Percentiles rank a stretch among this genome's conserved stretches.
phyloP scores from a whole-genome alignment of 2,113 vertebrate species.

The Amazona guildingii region DNA sequence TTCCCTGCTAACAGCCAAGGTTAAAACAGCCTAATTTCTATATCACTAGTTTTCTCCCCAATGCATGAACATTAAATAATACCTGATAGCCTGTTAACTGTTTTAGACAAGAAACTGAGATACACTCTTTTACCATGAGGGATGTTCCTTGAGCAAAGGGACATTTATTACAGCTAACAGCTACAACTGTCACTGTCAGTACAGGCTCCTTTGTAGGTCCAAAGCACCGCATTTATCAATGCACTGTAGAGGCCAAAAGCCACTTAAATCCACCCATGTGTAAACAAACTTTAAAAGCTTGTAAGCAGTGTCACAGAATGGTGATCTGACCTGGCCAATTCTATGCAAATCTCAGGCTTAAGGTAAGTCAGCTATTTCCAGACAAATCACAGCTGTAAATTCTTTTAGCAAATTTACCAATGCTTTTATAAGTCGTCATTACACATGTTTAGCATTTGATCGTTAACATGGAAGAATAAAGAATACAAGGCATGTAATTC shows the following conservation, averaged over 20 bases:
- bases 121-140: neutral
- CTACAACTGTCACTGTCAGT: neutral
- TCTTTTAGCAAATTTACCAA: neutral
- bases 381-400: neutral
- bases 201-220: neutral
- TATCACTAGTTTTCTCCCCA: neutral
- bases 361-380: neutral
- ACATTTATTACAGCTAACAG: neutral
- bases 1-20: neutral
- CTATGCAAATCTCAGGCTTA: neutral
- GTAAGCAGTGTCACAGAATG: neutral
- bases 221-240: neutral
- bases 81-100: neutral
- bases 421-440: neutral
- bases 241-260: neutral
- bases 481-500: neutral
- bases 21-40: neutral
- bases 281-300: neutral
- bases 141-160: neutral
- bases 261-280: fast-evolving
- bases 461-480: neutral
- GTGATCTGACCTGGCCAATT: too few relatives aligned
- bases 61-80: neutral
- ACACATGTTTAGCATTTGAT: neutral
- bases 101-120: neutral